phyloP scores from a whole-genome alignment of 2,797 vertebrate species.

The Leptoclinus maculatus region DNA sequence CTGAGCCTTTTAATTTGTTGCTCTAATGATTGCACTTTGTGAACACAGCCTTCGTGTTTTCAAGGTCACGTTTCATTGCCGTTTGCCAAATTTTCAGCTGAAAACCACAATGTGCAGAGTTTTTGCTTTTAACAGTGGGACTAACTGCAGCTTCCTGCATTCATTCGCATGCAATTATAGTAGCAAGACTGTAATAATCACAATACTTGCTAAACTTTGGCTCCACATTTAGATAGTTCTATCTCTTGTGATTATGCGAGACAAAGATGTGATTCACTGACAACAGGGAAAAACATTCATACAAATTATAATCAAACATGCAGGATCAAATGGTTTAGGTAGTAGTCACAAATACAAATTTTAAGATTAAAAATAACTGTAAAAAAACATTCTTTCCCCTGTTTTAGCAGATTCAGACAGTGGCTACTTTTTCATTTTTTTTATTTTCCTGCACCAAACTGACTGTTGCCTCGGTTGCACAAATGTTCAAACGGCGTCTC shows the following conservation, averaged over 20 bases:
- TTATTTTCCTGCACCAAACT: conserved; percentile 25
- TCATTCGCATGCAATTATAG: conserved; percentile 4
- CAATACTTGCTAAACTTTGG: background rate
- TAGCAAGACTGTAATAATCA: conserved; percentile 14
- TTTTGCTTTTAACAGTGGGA: background rate
- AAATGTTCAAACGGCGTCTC: conserved; percentile 55
- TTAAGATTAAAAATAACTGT: background rate
- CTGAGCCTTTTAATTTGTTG: conserved; percentile 52
- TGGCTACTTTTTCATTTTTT: background rate
- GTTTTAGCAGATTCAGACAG: conserved; percentile 7
- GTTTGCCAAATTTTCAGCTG: conserved; percentile 18
- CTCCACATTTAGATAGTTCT: background rate
- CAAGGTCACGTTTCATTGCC: conserved; percentile 43
- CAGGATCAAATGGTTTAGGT: background rate
- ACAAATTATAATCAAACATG: background rate
- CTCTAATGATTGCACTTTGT: conserved; percentile 54
- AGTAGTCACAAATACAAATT: background rate
- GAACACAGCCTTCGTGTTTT: conserved; percentile 36
- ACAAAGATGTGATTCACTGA: background rate
- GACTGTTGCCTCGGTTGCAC: conserved; percentile 54
- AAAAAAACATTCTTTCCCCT: background rate
- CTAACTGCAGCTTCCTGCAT: conserved; percentile 1
- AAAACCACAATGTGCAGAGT: conserved; percentile 17
- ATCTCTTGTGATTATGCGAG: background rate
- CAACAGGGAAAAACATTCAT: background rate